These are phyloP conservation scores for Podarcis siculus DNA, from an alignment of 2,797 vertebrate genomes.

Conservation along the genomic window DNA sequence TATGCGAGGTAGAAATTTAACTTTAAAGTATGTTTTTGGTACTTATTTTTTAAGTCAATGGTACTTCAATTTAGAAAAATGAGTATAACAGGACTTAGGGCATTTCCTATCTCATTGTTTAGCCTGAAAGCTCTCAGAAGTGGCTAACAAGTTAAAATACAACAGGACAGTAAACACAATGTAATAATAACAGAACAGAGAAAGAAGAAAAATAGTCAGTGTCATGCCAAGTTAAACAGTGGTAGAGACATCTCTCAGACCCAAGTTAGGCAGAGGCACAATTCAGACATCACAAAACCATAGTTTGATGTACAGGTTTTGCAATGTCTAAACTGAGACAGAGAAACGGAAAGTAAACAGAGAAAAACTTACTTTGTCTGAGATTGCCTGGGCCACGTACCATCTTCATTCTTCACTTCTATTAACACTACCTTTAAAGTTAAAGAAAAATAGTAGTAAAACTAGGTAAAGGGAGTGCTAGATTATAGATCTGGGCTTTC, in stretches of 20 bases:
- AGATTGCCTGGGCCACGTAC: constrained; percentile 93
- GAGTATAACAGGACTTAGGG: not conserved
- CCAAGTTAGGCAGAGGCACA: not conserved
- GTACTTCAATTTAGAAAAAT: not conserved
- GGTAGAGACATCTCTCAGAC: constrained; percentile 14
- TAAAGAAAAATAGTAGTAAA: constrained; percentile 59
- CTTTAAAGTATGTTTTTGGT: not conserved
- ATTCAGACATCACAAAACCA: not conserved
- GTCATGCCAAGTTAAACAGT: not conserved
- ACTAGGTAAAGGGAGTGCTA: constrained; percentile 1
- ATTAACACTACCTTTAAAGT: constrained; percentile 90
- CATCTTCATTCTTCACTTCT: constrained; percentile 95
- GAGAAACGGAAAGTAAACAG: not conserved
- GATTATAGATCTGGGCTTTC: not conserved
- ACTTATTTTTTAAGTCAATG: not conserved
- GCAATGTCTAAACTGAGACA: not conserved
- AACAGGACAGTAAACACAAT: not conserved
- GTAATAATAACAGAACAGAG: not conserved
- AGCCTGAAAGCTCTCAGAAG: not conserved
- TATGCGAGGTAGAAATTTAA: not conserved
- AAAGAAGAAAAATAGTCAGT: not conserved
- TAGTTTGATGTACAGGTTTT: not conserved
- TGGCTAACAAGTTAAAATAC: not conserved
- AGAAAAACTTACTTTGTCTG: constrained; percentile 87
- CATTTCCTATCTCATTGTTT: not conserved